Evolutionary conservation across 1,140 invertebrate species (phyloP), one percentile per base, ranked within the genome.

Genomic region (Drosophila prosaltans): DNA sequence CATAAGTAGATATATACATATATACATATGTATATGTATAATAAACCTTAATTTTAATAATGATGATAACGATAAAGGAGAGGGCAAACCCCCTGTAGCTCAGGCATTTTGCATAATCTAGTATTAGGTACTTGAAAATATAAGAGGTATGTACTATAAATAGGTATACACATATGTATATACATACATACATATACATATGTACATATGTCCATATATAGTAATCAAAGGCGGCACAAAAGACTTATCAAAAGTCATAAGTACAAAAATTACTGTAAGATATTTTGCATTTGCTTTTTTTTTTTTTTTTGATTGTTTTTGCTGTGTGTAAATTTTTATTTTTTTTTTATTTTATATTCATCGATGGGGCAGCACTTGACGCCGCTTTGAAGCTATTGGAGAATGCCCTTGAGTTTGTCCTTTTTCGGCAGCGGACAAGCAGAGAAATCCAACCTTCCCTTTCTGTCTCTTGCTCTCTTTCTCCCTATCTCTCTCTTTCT

Each of bases 321-420:
- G 16, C 28, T 30, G 16, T 51, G 45, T 51, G 45, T 51, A 51
- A 51, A 51, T 26, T 51, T 51, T 51, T 51, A 26, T 51, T 51
- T 51, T 21, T 16, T 16, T 16, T 16, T 16, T 51, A 51, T 51
- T 51, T 51, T 21, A 36, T 30, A 57, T 21, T 16, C 55, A 58
- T 36, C 30, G 28, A 57, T 36, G 28, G 11, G 30, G 55, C 28
- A 32, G 28, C 55, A 57, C 28, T 36, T 57, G 28, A 30, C 28
- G 55, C 55, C 30, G 32, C 6, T 58, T 16, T 59, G 32, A 59
- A 39, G 57, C 57, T 24, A 59, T 39, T 59, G 57, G 32, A 58
- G 57, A 59, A 59, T 59, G 57, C 57, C 57, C 57, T 59, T 59
- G 57, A 59, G 57, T 59, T 59, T 59, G 57, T 59, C 57, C 57